Percentiles rank a stretch among this genome's conserved stretches.
Evolutionary conservation across 2,888 invertebrate genomes (phyloP).

Genomic region (Plutella xylostella): DNA sequence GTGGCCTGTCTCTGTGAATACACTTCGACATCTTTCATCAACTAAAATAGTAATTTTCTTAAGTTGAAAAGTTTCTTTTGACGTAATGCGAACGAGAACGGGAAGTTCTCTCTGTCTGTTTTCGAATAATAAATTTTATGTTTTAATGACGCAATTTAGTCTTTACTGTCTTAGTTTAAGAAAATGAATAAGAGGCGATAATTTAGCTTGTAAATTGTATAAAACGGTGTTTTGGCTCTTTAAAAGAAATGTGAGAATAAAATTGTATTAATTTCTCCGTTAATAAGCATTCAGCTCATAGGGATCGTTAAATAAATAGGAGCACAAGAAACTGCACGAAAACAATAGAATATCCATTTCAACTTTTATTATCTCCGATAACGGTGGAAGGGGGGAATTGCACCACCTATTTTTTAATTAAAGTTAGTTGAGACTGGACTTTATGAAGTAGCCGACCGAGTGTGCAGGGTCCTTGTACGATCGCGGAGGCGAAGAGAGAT

Average conservation of each 20-base stretch:
- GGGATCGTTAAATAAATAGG: no score
- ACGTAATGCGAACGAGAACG: neutral
- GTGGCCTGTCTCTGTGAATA: constrained; percentile 55
- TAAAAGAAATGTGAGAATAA: no score
- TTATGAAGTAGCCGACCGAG: constrained; percentile 3
- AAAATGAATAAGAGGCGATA: no score
- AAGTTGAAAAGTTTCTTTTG: constrained; percentile 37
- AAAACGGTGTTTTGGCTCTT: no score
- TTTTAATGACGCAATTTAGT: no score
- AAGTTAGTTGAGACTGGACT: neutral
- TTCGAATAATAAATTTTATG: neutral
- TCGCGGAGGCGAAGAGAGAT: no score
- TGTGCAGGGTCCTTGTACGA: no score
- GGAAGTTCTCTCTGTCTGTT: neutral
- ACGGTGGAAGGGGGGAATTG: neutral
- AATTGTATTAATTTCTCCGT: no score
- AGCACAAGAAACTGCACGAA: no score
- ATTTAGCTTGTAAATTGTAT: no score
- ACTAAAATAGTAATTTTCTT: constrained; percentile 59
- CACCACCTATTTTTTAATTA: constrained; percentile 8
- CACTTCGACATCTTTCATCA: constrained; percentile 39
- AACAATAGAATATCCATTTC: neutral
- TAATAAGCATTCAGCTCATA: no score
- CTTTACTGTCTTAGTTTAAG: no score
- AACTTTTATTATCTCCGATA: constrained; percentile 5